Conservation (phyloP, 2,113 vertebrate genomes). For the Takifugu flavidus region DNA sequence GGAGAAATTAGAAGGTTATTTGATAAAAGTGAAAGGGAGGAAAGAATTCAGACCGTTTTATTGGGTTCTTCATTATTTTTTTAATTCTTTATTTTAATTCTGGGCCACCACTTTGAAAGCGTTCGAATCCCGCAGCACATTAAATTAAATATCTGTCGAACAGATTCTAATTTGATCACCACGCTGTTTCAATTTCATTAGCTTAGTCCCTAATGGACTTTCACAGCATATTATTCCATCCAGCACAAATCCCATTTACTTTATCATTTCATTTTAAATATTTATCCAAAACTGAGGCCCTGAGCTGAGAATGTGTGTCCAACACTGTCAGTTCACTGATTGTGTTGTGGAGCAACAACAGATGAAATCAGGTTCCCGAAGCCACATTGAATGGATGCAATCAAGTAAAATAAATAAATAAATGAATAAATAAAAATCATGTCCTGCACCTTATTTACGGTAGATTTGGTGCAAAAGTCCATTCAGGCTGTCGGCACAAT, state of each 20-base stretch:
- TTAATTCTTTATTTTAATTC: slow-evolving; percentile 63
- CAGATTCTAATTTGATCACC: slow-evolving; percentile 80
- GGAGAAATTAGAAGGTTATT: background rate
- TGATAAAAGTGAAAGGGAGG: too few relatives aligned
- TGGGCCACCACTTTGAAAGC: slow-evolving; percentile 72
- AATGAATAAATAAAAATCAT: slow-evolving; percentile 7
- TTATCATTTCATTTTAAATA: slow-evolving; percentile 15
- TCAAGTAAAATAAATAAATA: slow-evolving; percentile 3
- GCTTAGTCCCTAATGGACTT: slow-evolving; percentile 69
- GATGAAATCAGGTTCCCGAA: background rate
- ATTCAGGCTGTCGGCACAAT: too few relatives aligned
- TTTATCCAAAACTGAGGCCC: slow-evolving; percentile 40
- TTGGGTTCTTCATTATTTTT: background rate
- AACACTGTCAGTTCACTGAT: slow-evolving; percentile 38
- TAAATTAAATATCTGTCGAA: slow-evolving; percentile 80
- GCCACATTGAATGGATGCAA: slow-evolving; percentile 9
- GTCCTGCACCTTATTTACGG: slow-evolving; percentile 8
- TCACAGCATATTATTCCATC: slow-evolving; percentile 65
- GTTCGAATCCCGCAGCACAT: slow-evolving; percentile 73
- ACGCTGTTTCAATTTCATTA: slow-evolving; percentile 77
- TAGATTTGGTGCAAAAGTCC: slow-evolving; percentile 19
- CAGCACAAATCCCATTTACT: slow-evolving; percentile 70
- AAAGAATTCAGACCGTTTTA: background rate
- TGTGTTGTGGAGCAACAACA: slow-evolving; percentile 2
- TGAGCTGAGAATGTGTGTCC: background rate